These are phyloP conservation scores for Trematocara macrostoma DNA, from an alignment of 2,113 vertebrate genomes.

Conservation along the genomic window DNA sequence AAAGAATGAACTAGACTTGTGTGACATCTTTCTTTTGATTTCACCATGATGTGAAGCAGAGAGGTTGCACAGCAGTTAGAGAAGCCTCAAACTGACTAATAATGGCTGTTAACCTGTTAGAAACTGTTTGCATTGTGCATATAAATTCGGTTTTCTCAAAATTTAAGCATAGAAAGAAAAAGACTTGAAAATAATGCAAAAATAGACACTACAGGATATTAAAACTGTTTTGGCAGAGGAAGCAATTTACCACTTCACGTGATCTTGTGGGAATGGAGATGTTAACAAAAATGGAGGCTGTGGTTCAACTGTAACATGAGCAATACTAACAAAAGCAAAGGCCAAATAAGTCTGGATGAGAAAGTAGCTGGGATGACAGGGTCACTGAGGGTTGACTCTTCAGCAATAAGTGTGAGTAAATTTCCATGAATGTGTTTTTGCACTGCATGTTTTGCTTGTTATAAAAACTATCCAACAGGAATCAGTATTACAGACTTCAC, in stretches of 20 bases:
- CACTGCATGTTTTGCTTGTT: not conserved
- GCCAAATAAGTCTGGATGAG: not conserved
- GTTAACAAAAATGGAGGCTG: not conserved
- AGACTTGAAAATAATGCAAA: not conserved
- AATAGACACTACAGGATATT: not conserved
- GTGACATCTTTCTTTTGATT: not conserved
- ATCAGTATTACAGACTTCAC: not conserved
- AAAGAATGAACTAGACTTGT: not conserved
- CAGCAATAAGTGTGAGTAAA: not conserved
- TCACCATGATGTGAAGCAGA: not conserved
- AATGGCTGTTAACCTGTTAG: not conserved
- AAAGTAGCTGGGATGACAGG: not conserved
- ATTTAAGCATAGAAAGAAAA: not conserved
- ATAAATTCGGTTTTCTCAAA: not conserved
- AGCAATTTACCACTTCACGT: rapidly evolving
- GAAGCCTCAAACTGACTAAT: not conserved
- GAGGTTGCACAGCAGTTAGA: not conserved
- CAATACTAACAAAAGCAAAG: not conserved
- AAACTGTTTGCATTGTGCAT: not conserved
- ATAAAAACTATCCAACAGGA: not conserved
- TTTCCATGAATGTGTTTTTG: not conserved
- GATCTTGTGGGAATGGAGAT: not conserved
- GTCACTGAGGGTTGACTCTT: not conserved
- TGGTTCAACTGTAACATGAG: not conserved
- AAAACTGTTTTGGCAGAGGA: not conserved